Base-by-base conservation (phyloP, 1,140 invertebrate genomes). In the Drosophila aff. region DNA sequence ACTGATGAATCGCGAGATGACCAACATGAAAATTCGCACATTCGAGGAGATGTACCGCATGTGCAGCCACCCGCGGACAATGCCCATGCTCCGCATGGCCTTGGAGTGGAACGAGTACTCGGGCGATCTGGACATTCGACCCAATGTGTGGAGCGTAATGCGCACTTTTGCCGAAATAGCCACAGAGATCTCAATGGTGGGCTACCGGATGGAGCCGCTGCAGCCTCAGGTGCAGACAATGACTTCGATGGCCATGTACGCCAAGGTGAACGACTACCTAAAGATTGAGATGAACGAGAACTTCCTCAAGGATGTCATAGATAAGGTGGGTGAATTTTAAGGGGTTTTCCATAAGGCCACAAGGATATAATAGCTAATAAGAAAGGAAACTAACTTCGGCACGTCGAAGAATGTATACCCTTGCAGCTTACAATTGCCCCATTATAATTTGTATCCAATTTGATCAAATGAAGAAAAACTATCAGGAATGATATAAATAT, bases 1-100 rank as follows among this genome's bases (percentile, higher is more conserved):
- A 40, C 63, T 95, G 0, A 84, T 95, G 21, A 93, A 93, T 23
- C 91, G 94, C n/a, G 93, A 95, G 91, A 93, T 95, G 11, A 93
- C 93, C 23, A 90, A 93, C 57, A 69, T 93, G 21, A 93, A 95
- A 46, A 93, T 93, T 41, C 86, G 93, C 4, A 95, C 94, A 2
- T 93, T 95, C 8, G 85, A 94, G 18, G 92, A 95, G 65, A 80
- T 95, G 26, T 81, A 94, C 10, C 79, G 92, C 4, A 76, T 94
- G 4, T 93, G 95, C 36, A 76, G 76, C 1, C 81, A 94, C 46
- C 75, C 79, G 5, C 65, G 87, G 2, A 81, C 78, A 3, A 93
- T 95, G 23, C 95, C 95, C 5, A 92, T 93, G 63, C 81, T 95
- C 6, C 93, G 93, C 64, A 23, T 95, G 10, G 90, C 92, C 10